Conservation (phyloP, 2,113 vertebrate species). For the Triplophysa rosa region DNA sequence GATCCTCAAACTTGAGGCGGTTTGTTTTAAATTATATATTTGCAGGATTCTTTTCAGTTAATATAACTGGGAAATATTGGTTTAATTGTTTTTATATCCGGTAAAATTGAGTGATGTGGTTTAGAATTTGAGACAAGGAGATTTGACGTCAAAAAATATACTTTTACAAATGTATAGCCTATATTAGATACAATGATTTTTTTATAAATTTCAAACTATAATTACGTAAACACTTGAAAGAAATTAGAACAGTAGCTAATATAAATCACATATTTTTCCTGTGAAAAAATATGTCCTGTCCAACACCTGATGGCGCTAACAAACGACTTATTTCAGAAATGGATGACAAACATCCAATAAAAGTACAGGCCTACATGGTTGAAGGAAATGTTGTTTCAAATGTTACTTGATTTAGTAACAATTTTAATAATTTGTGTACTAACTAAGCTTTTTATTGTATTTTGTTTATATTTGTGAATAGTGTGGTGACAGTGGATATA, state of each 20-base stretch:
- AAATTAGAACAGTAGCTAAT: neutral
- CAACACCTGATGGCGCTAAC: constrained; percentile 25
- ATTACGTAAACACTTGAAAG: neutral
- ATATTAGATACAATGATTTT: too few species aligned
- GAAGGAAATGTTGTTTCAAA: too few species aligned
- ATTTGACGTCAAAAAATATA: too few species aligned
- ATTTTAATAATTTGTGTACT: too few species aligned
- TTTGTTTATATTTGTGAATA: too few species aligned
- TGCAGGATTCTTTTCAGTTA: neutral
- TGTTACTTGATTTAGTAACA: too few species aligned
- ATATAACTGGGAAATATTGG: neutral
- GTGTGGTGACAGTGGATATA: too few species aligned
- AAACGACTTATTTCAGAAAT: neutral
- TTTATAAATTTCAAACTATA: neutral
- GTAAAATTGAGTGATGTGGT: too few species aligned
- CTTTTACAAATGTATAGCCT: neutral
- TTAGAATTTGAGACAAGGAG: too few species aligned
- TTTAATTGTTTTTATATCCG: too few species aligned
- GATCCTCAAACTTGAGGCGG: neutral
- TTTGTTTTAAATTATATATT: neutral
- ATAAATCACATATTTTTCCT: neutral
- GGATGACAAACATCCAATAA: neutral
- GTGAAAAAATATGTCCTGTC: neutral
- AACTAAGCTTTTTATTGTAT: too few species aligned
- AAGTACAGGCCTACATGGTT: neutral